phyloP scores from a whole-genome alignment of 1,140 invertebrate genomes.

The Lethrus apterus region DNA sequence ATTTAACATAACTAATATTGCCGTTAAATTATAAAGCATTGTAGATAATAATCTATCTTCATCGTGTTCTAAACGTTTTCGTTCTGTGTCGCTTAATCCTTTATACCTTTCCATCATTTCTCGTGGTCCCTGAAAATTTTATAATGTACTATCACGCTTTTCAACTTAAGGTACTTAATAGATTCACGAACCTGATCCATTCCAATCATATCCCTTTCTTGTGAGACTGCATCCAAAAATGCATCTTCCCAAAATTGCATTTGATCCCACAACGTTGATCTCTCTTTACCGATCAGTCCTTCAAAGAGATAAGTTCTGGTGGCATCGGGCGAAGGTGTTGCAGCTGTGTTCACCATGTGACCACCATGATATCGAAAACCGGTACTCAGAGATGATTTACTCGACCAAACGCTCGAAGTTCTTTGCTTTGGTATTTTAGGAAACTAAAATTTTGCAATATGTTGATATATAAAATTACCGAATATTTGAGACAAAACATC shows the following conservation, averaged over 20 bases:
- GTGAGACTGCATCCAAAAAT: constrained; percentile 96
- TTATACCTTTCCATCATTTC: constrained; percentile 99
- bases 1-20: constrained; percentile 92
- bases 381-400: constrained; percentile 82
- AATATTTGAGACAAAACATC: neutral
- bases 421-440: constrained; percentile 61
- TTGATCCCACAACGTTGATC: constrained; percentile 94
- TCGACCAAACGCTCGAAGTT: constrained; percentile 85
- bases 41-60: constrained; percentile 94
- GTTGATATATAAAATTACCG: constrained; percentile 5
- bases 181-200: constrained; percentile 77
- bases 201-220: constrained; percentile 97
- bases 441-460: constrained; percentile 45
- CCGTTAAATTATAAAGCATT: constrained; percentile 93
- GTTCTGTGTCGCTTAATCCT: constrained; percentile 85
- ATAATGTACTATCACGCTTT: neutral
- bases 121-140: constrained; percentile 60
- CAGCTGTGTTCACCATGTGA: constrained; percentile 74
- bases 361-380: constrained; percentile 85
- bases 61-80: constrained; percentile 94
- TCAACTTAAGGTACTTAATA: neutral
- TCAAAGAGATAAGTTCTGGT: constrained; percentile 89
- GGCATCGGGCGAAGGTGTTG: constrained; percentile 75
- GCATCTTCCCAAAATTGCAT: constrained; percentile 99
- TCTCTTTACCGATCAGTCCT: constrained; percentile 57